Evolutionary conservation across 2,888 invertebrate species (phyloP).

Genomic region (Drosophila leonis): DNA sequence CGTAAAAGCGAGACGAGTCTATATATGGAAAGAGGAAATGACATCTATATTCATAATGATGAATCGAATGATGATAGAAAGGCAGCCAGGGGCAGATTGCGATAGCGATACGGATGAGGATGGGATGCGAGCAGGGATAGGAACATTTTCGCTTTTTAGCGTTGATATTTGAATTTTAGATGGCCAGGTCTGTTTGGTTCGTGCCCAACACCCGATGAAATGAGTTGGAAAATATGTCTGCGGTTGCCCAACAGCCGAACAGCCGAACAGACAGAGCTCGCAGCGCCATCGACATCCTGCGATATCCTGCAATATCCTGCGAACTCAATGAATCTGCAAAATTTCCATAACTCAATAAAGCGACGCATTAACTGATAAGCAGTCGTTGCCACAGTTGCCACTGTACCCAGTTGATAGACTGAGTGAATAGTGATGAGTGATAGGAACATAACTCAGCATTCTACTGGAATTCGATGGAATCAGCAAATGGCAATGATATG

Average conservation of each 20-base stretch:
- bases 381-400: slow-evolving; percentile 10
- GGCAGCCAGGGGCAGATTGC: slow-evolving; percentile 10
- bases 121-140: slow-evolving; percentile 21
- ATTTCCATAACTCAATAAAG: slow-evolving; percentile 68
- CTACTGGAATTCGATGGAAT: slow-evolving; percentile 25
- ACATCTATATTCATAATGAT: slow-evolving; percentile 41
- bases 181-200: slow-evolving; percentile 37
- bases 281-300: slow-evolving; percentile 9
- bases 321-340: slow-evolving; percentile 29
- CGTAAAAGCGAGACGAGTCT: slow-evolving; percentile 57
- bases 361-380: slow-evolving; percentile 60
- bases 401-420: slow-evolving; percentile 17
- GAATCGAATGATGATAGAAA: slow-evolving; percentile 40
- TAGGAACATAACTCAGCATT: slow-evolving; percentile 38
- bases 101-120: slow-evolving; percentile 8
- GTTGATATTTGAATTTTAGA: slow-evolving; percentile 75
- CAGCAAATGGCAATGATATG: slow-evolving; percentile 37
- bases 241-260: slow-evolving; percentile 38
- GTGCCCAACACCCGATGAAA: slow-evolving; percentile 59
- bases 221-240: slow-evolving; percentile 84
- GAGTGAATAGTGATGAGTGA: slow-evolving; percentile 60
- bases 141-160: slow-evolving; percentile 71
- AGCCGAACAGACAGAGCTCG: slow-evolving; percentile 15
- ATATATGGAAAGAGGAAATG: slow-evolving; percentile 43
- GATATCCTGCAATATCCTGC: slow-evolving; percentile 20